Evolutionary conservation across 2,797 vertebrate species (phyloP).

Genomic region (Chaetophractus vellerosus): DNA sequence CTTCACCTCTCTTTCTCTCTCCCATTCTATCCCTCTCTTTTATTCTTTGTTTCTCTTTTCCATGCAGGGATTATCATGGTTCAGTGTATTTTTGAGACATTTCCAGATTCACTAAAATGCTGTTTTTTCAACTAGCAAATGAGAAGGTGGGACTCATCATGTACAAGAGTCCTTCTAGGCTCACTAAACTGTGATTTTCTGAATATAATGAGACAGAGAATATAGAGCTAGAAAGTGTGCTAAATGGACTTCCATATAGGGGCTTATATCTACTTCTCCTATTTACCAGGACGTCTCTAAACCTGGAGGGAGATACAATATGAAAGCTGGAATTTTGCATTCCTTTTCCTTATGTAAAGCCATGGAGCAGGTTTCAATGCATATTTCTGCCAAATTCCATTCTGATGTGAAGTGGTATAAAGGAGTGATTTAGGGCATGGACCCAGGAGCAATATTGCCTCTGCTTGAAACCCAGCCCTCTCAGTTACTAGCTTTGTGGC

Average conservation of each 20-base stretch:
- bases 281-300: neutral
- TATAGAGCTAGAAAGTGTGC: neutral
- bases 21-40: neutral
- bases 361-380: rapidly evolving
- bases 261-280: neutral
- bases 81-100: neutral
- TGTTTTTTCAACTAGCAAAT: neutral
- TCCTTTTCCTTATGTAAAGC: neutral
- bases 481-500: neutral
- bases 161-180: neutral
- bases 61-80: neutral
- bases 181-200: neutral
- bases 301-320: rapidly evolving
- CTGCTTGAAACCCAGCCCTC: neutral
- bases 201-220: neutral
- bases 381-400: neutral
- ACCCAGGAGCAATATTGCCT: neutral
- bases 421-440: neutral
- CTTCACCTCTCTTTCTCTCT: neutral
- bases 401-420: neutral
- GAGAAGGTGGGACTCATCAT: neutral
- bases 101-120: slow-evolving; percentile 3
- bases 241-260: neutral
- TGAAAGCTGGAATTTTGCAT: neutral
- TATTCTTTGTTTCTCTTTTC: neutral